Conservation (phyloP, 2,797 vertebrate species). For the Nyctibius grandis region DNA sequence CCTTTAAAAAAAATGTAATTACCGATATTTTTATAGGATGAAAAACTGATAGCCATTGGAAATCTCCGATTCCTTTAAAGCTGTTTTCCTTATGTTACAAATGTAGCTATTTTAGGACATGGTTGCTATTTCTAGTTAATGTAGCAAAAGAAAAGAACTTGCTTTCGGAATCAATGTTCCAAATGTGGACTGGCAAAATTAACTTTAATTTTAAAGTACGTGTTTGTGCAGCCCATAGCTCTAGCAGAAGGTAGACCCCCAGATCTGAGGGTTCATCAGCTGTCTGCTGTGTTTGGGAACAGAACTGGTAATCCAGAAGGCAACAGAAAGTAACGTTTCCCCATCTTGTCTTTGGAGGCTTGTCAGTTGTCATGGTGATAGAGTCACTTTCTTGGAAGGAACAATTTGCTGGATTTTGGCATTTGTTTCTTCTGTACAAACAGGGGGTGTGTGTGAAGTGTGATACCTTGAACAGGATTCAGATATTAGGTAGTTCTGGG, state of each 20-base stretch:
- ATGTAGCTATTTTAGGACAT: neutral
- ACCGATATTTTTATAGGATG: neutral
- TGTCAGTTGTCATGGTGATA: neutral
- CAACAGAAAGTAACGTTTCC: fast-evolving
- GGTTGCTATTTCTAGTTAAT: neutral
- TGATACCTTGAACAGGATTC: neutral
- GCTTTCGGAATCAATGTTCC: neutral
- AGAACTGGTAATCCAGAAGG: neutral
- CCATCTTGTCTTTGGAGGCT: neutral
- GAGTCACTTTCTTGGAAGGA: neutral
- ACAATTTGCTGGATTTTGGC: fast-evolving
- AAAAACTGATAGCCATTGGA: neutral
- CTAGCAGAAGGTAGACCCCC: neutral
- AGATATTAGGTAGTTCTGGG: neutral
- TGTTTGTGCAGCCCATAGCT: neutral
- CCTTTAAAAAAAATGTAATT: neutral
- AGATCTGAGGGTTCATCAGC: neutral
- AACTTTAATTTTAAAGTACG: neutral
- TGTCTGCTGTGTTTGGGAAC: neutral
- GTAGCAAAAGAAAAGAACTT: neutral
- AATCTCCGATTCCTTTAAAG: neutral
- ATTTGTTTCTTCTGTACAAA: neutral
- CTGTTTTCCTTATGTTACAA: neutral
- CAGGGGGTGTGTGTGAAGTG: neutral
- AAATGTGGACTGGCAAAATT: neutral